Base-by-base conservation (phyloP, 2,888 invertebrate species). In the Folsomia candida region DNA sequence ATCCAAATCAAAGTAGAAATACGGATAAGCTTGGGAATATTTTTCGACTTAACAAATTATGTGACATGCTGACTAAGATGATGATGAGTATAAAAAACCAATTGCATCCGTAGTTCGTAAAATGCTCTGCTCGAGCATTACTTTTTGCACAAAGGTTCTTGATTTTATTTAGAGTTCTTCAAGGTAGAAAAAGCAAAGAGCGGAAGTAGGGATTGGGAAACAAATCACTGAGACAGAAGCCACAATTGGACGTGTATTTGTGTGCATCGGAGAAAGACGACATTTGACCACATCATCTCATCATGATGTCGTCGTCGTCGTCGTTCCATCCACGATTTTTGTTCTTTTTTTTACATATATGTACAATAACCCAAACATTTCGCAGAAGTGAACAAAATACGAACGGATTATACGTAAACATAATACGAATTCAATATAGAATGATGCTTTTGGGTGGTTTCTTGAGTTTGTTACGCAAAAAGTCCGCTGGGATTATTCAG, bases 221-320 rank as follows among this genome's bases (percentile, higher is more conserved):
- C 65, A 54, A 65, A 65, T 65, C 61, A 64, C 37, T 51, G 69
- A 24, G 61, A 51, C 27, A 70, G 27, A 75, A 75, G 73, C 75
- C 75, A 68, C 73, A 37, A 68, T 65, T 63, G 70, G 65, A 69
- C 75, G 74, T 74, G 74, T 58, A 69, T 69, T 71, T 59, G 67
- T 73, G 76, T 51, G 61, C 76, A 70, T 70, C 73, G 71, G 70
- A 54, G 67, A 71, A 70, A 72, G 71, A 73, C 73, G 75, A 75
- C 76, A 76, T 76, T 76, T 76, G 76, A 76, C 76, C 76, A 65
- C 58, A 61, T 47, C 54, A 20, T 54, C 54, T 20, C 4, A 6
- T 22, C 18, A 18, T 47, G 9, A 11, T 18, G 26, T 67, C 69
- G 51, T 72, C 69, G 65, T 68, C 65, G 25, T 59, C 29, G 27